Percentiles rank a stretch among this genome's conserved stretches.
Evolutionary conservation across 2,797 vertebrate genomes (phyloP).

Genomic region (Intellagama lesueurii): DNA sequence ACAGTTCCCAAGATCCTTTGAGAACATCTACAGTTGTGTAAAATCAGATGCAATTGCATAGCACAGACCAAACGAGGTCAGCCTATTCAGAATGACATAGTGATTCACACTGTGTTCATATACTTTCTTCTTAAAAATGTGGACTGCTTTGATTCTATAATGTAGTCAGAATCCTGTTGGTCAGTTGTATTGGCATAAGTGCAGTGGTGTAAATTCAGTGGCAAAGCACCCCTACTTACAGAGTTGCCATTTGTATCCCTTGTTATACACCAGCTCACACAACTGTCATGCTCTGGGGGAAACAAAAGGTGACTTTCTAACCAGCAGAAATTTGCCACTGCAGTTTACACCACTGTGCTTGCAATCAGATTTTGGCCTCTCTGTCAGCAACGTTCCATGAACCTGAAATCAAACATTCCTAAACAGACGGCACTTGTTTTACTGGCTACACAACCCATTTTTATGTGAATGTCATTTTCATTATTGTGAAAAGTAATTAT

Average conservation of each 20-base stretch:
- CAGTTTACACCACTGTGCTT: too few relatives aligned
- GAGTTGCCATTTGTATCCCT: too few relatives aligned
- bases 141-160: too few relatives aligned
- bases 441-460: not conserved
- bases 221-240: too few relatives aligned
- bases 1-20: not conserved
- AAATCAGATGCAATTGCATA: not conserved
- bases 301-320: too few relatives aligned
- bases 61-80: not conserved
- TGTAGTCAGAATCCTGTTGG: too few relatives aligned
- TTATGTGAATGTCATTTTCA: not conserved
- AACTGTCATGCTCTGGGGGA: too few relatives aligned
- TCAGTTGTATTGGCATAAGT: too few relatives aligned
- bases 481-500: not conserved
- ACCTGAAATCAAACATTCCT: not conserved
- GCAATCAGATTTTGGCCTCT: too few relatives aligned
- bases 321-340: too few relatives aligned
- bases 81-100: not conserved
- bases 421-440: not conserved
- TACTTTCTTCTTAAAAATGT: not conserved
- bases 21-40: not conserved
- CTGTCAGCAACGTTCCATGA: not conserved
- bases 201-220: too few relatives aligned
- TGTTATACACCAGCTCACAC: too few relatives aligned
- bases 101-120: not conserved